These are phyloP conservation scores for Auanema freiburgensis DNA, from an alignment of 2,888 invertebrate genomes.

Conservation along the genomic window DNA sequence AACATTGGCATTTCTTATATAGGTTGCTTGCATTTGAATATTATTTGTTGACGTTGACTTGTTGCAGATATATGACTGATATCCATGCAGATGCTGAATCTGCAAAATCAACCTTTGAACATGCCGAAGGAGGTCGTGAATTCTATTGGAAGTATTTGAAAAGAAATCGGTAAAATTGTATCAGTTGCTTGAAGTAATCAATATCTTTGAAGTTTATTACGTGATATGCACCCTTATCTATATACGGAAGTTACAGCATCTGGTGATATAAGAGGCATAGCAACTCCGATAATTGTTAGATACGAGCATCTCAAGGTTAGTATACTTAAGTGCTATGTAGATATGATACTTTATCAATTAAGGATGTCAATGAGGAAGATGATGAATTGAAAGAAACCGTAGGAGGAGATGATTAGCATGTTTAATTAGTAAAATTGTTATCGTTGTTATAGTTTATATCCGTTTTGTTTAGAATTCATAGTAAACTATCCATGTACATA, in stretches of 20 bases:
- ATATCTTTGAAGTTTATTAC: slow-evolving; percentile 27
- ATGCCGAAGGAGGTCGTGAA: slow-evolving; percentile 60
- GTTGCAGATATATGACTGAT: slow-evolving; percentile 53
- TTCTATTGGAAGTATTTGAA: slow-evolving; percentile 59
- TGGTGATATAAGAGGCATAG: slow-evolving; percentile 52
- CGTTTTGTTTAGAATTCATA: too few species aligned
- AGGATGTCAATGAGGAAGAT: slow-evolving; percentile 52
- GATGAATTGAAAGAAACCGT: slow-evolving; percentile 48
- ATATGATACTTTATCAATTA: slow-evolving; percentile 18
- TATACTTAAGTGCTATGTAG: not conserved
- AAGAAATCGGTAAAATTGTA: slow-evolving; percentile 43
- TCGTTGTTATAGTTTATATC: too few species aligned
- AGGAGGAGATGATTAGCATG: slow-evolving; percentile 40
- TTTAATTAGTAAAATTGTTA: too few species aligned
- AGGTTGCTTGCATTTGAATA: slow-evolving; percentile 28
- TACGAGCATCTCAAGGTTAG: slow-evolving; percentile 50
- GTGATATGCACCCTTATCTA: slow-evolving; percentile 40
- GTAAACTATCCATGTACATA: too few species aligned
- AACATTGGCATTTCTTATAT: slow-evolving; percentile 54
- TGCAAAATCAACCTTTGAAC: slow-evolving; percentile 48
- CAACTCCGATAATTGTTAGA: slow-evolving; percentile 50
- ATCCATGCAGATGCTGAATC: slow-evolving; percentile 53
- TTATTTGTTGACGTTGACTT: not conserved
- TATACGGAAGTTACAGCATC: slow-evolving; percentile 47
- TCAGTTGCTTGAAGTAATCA: not conserved